Base-by-base conservation (phyloP, 2,797 vertebrate species). In the Fringilla coelebs region DNA sequence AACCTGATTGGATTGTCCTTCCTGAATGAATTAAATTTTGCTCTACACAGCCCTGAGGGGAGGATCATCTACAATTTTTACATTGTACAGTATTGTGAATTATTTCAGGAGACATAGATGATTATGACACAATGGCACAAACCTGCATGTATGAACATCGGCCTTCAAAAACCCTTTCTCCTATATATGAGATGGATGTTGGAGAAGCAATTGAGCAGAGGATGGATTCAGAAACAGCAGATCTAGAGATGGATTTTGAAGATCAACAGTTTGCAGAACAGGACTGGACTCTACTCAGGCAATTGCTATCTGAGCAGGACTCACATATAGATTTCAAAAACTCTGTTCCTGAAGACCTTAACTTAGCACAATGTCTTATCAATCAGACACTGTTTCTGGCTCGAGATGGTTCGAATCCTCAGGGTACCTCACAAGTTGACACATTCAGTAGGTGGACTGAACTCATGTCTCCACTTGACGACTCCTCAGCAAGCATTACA, bases 21-120 rank as follows among this genome's bases (percentile, higher is more conserved):
- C 70, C 90, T 97, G 91, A 96, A 95, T 97, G 85, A 97, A 88
- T 97, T 97, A 97, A 92, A 95, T 97, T 96, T 97, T 98, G 92
- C 92, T 98, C 96, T 98, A 94, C 97, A 96, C 96, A 97, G 95
- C 97, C 96, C 97, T 97, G 95, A 97, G 96, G 97, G 97, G 95
- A 96, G 95, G 95, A 95, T 97, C 96, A 98, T 97, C 97, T 97
- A 95, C 98, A 98, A 96, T 97, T 98, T 99, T 99, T 98, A 99
- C 99, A 99, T 98, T 99, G 98, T 99, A 97, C 98, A 99, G 99
- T 99, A 98, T 99, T 99, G 98, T 99, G 98, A 99, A 99, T 99
- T 99, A 98, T 99, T 99, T 99, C 99, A 99, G 99, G 99, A 98
- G 98, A 99, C 98, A 99, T 99, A 99, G 98, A 98, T 98, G 99